Conservation (phyloP, 2,113 vertebrate species). For the Peromyscus maniculatus region DNA sequence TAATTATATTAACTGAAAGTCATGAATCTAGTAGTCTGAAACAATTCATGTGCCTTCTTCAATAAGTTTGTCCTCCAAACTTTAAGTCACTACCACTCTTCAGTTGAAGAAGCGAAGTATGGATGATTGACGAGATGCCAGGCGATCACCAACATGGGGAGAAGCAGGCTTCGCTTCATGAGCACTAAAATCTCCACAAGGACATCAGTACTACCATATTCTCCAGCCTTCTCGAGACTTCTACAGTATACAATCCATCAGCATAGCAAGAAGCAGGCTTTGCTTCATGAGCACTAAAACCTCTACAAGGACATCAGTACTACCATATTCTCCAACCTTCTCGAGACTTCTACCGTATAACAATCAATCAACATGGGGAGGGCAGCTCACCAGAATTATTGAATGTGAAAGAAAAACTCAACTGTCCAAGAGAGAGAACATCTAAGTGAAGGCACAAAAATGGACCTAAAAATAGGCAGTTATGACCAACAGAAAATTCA, state of each 20-base stretch:
- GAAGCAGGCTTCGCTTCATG: not conserved
- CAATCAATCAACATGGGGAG: not conserved
- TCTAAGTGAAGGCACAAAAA: conserved; percentile 31
- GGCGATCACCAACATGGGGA: not conserved
- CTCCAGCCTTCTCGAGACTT: not conserved
- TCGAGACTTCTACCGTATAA: not conserved
- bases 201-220: not conserved
- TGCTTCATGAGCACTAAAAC: not conserved
- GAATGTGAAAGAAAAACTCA: not conserved
- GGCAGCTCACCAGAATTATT: not conserved
- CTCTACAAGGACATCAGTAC: not conserved
- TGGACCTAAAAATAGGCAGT: not conserved
- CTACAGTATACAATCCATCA: too few species aligned
- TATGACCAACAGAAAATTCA: not conserved
- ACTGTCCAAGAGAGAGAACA: not conserved
- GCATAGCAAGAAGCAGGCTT: not conserved
- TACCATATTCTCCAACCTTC: not conserved
- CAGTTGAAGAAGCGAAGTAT: not conserved
- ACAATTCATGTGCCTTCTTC: conserved; percentile 38
- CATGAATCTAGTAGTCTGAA: conserved; percentile 9
- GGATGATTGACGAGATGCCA: not conserved
- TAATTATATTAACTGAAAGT: conserved; percentile 38
- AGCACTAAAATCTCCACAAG: not conserved
- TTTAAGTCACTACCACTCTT: not conserved
- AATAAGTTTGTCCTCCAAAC: conserved; percentile 5